These are phyloP conservation scores for Laothoe populi DNA, from an alignment of 2,888 invertebrate genomes.

Conservation along the genomic window DNA sequence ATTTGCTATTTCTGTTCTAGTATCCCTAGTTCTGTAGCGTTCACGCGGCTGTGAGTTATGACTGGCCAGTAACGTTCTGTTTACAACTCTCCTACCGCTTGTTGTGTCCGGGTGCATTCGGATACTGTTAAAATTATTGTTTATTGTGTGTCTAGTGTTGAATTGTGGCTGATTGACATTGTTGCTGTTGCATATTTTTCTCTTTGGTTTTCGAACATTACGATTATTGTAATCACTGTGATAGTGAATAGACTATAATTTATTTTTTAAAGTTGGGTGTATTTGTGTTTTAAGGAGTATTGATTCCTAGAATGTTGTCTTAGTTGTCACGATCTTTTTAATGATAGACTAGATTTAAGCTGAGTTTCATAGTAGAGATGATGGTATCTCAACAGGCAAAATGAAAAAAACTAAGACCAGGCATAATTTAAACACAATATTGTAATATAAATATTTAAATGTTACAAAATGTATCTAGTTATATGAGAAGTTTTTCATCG, in stretches of 20 bases:
- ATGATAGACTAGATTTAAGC: too few species aligned
- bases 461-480: background rate
- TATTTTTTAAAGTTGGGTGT: background rate
- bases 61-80: conserved; percentile 51
- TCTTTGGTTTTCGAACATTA: conserved; percentile 8
- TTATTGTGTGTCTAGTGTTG: conserved; percentile 51
- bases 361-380: too few species aligned
- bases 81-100: conserved; percentile 56
- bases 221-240: background rate
- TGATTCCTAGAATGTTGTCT: background rate
- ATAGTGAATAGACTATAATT: background rate
- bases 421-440: background rate
- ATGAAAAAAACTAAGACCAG: background rate
- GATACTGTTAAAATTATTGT: conserved; percentile 54
- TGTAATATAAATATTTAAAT: background rate
- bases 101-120: conserved; percentile 56
- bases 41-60: conserved; percentile 48
- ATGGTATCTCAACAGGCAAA: too few species aligned
- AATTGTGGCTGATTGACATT: conserved; percentile 42
- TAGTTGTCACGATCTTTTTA: background rate
- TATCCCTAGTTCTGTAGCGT: conserved; percentile 33
- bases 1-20: conserved; percentile 31
- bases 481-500: background rate
- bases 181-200: conserved; percentile 25
- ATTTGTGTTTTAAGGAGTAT: background rate